phyloP scores from a whole-genome alignment of 2,888 invertebrate genomes.

The Aphidius colemani region DNA sequence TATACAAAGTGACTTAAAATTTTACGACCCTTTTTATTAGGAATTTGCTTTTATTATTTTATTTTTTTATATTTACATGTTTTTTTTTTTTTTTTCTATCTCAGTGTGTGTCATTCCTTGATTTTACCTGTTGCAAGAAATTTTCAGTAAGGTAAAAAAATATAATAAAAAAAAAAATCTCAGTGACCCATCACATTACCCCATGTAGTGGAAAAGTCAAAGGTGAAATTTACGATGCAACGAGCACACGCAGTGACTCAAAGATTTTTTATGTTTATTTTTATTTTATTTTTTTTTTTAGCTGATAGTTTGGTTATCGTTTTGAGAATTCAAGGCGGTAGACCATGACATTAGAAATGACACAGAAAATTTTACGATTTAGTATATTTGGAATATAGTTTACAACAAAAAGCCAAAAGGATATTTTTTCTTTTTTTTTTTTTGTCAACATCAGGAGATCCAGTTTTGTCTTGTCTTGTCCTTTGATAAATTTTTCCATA shows the following conservation, averaged over 20 bases:
- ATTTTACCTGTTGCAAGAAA: conserved; percentile 27
- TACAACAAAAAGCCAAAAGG: conserved; percentile 40
- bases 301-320: conserved; percentile 36
- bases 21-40: conserved; percentile 20
- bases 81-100: conserved; percentile 23
- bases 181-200: conserved; percentile 5
- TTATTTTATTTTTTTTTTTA: too few species aligned
- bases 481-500: conserved; percentile 26
- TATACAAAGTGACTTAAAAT: conserved; percentile 9
- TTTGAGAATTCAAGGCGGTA: conserved; percentile 43
- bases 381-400: conserved; percentile 48
- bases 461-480: conserved; percentile 29
- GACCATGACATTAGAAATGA: conserved; percentile 40
- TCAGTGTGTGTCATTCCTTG: conserved; percentile 21
- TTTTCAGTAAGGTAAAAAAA: conserved; percentile 27
- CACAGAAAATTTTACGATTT: conserved; percentile 45
- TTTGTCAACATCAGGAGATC: not conserved
- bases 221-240: conserved; percentile 30
- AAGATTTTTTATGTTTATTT: not conserved
- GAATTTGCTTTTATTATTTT: not conserved
- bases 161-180: conserved; percentile 20
- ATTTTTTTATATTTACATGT: not conserved
- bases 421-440: conserved; percentile 32
- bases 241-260: conserved; percentile 23
- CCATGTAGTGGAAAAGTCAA: conserved; percentile 15